phyloP scores from a whole-genome alignment of 2,113 vertebrate genomes.

The Clarias magur region DNA sequence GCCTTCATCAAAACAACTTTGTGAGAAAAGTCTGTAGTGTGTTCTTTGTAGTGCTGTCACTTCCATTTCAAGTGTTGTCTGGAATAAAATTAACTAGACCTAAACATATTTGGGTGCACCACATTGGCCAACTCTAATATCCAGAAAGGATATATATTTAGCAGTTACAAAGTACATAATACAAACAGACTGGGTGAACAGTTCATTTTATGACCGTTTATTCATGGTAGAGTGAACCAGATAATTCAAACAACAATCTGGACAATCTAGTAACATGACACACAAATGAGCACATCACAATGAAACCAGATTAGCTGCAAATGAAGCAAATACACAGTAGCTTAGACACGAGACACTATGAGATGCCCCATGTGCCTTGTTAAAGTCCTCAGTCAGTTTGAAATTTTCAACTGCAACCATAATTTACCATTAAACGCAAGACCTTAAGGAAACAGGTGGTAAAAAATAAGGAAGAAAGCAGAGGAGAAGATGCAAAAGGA shows the following conservation, averaged over 20 bases:
- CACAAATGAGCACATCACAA: background rate
- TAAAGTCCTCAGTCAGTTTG: background rate
- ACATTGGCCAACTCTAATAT: background rate
- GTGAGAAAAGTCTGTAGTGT: background rate
- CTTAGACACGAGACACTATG: background rate
- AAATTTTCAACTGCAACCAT: background rate
- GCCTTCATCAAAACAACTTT: constrained; percentile 13
- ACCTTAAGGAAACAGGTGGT: no score
- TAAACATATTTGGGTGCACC: background rate
- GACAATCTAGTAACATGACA: background rate
- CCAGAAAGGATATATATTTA: background rate
- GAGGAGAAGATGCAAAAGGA: background rate
- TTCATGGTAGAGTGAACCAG: constrained; percentile 18
- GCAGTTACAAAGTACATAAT: background rate
- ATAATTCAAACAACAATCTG: constrained; percentile 4
- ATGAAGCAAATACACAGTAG: background rate
- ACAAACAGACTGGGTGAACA: background rate
- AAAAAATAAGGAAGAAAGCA: no score
- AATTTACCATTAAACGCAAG: background rate
- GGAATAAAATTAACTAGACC: background rate
- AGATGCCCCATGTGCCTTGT: background rate
- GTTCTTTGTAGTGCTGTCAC: background rate
- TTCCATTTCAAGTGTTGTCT: background rate
- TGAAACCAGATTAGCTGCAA: background rate
- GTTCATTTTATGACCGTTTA: constrained; percentile 41